Conservation (phyloP, 2,113 vertebrate species). For the Corythornis cristatus region DNA sequence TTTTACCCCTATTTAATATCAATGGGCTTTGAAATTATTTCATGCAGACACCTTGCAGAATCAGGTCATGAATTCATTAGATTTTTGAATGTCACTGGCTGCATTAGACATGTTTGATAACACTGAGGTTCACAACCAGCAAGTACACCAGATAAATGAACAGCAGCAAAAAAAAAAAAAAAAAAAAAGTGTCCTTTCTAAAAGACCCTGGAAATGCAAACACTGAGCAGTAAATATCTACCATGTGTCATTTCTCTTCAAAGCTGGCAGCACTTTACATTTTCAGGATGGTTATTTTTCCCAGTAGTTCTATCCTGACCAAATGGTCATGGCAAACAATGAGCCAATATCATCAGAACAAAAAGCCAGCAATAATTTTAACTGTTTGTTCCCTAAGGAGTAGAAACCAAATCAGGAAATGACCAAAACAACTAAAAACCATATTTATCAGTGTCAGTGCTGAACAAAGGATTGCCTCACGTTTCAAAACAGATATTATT, state of each 20-base stretch:
- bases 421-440: conserved; percentile 11
- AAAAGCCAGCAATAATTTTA: conserved; percentile 39
- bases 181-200: neutral
- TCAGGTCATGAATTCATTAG: conserved; percentile 3
- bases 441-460: conserved; percentile 24
- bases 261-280: conserved; percentile 32
- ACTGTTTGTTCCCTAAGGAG: conserved; percentile 10
- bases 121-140: neutral
- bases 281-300: conserved; percentile 55
- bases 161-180: neutral
- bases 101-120: conserved; percentile 4
- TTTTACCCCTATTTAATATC: neutral
- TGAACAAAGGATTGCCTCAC: conserved; percentile 22
- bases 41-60: neutral
- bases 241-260: neutral
- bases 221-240: conserved; percentile 20
- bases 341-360: conserved; percentile 13
- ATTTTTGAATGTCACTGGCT: conserved; percentile 42
- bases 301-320: conserved; percentile 40
- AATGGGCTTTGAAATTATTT: neutral
- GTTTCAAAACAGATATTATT: conserved; percentile 26
- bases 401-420: conserved; percentile 17
- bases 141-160: neutral
- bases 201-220: conserved; percentile 28
- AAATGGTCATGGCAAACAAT: conserved; percentile 47